Base-by-base conservation (phyloP, 2,888 invertebrate genomes). In the Heliconius aoede region DNA sequence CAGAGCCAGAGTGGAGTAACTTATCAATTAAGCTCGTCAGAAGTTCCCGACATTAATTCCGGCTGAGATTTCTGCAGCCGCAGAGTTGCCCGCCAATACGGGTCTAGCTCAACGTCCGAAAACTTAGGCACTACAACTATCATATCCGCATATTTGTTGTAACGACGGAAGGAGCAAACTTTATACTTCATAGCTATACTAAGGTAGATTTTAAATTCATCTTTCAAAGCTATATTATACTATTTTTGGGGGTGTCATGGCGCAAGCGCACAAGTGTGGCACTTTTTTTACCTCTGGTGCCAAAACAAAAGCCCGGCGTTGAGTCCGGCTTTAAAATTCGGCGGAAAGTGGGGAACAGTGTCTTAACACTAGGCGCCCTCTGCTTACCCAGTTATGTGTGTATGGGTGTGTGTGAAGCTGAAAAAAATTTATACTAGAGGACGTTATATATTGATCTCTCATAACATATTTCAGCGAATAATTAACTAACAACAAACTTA, bases 1-100 rank as follows among this genome's bases (percentile, higher is more conserved):
- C 69, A 69, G 69, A 69, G 51, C 15, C 4, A 69, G 69, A 69
- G 51, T 8, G 1, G 28, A 51, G 36, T 58, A 72, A 72, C 32
- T 72, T 72, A 72, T 40, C 72, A 72, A 72, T 72, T 72, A 72
- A 60, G 72, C 72, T 72, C 72, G 72, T 60, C 72, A 60, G 58
- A 58, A 72, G 36, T 72, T 72, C 60, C 72, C 36, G 36, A 72
- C 72, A 60, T 36, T 72, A 58, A 72, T 72, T 72, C 60, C 32
- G 72, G 32, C 60, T 72, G 69, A 69, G 69, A 55, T 69, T 55
- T 55, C 69, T 55, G 69, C 69, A 55, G 30, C 55, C 24, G n/a
- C 69, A 55, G 55, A 55, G 55, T 69, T 69, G 51, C 28, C 30
- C 21, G 55, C 69, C 30, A 55, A 55, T 55, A 69, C 55, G 30